Base-by-base conservation (phyloP, 2,888 invertebrate genomes). In the Unio pictorum region DNA sequence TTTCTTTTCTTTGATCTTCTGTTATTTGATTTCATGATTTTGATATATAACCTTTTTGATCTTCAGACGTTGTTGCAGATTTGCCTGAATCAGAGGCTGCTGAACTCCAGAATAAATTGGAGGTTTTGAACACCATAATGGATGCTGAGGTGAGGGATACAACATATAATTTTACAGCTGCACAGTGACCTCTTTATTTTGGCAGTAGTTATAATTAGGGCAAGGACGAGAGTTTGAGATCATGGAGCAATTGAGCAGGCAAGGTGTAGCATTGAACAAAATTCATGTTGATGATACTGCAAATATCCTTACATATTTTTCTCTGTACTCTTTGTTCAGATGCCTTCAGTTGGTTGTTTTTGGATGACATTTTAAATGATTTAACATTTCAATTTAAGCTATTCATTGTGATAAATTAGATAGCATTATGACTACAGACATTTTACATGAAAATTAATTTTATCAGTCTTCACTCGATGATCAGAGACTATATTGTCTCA, bases 61-160 rank as follows among this genome's bases (percentile, higher is more conserved):
- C 72, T 74, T 64, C 75, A 82, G 81, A 82, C 75, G 75, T 80
- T 65, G 76, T 85, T 91, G 76, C 93, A 95, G 96, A 96, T 92
- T 93, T 95, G 79, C 95, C 96, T 90, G 95, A 95, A 89, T 94
- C 94, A 84, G 95, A 94, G 87, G 95, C 95, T 63, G 94, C 94
- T 73, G 96, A 96, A 90, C 92, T 97, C 86, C 96, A 96, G 91
- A 93, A 95, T 89, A 97, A 97, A 92, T 91, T 97, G 87, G 96
- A 96, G 91, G 93, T 95, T 91, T 93, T 97, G 89, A 97, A 97
- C 92, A 95, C 94, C 86, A 94, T 95, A 86, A 94, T 96, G 93
- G 96, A 96, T 91, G 95, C 96, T 87, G 96, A 96, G 87, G 90
- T 91, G 81, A 76, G 64, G 26, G 55, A 11, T 56, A 6, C 18